These are phyloP conservation scores for Corvus hawaiiensis DNA, from an alignment of 2,113 vertebrate species.

Conservation along the genomic window DNA sequence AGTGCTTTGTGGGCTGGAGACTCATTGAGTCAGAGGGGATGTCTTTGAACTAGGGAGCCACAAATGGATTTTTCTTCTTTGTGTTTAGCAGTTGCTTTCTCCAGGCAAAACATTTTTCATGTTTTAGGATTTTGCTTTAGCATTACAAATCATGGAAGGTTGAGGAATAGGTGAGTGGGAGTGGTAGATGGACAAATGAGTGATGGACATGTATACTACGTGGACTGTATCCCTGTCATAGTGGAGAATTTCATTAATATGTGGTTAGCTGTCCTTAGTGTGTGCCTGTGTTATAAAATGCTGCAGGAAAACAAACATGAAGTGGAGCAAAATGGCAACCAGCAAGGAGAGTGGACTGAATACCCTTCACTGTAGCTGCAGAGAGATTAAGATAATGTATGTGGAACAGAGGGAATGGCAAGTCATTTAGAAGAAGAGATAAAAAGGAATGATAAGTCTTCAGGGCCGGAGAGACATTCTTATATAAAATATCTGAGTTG, in stretches of 20 bases:
- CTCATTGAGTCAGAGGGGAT: not conserved
- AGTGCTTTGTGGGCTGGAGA: not conserved
- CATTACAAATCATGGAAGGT: not conserved
- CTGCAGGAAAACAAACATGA: not conserved
- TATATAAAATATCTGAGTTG: not conserved
- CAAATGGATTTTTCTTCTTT: not conserved
- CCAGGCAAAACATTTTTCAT: not conserved
- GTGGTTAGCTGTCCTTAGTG: not conserved
- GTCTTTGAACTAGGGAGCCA: not conserved
- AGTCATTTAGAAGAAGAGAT: not conserved
- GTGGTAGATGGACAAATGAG: not conserved
- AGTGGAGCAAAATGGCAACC: not conserved
- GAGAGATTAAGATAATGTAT: not conserved
- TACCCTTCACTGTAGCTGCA: not conserved
- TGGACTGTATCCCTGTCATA: not conserved
- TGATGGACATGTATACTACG: fast-evolving
- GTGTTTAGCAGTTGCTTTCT: not conserved
- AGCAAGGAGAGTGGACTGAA: not conserved
- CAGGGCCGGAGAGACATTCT: not conserved
- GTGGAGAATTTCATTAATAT: not conserved
- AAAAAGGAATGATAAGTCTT: not conserved
- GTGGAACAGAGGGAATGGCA: not conserved
- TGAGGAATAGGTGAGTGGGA: not conserved
- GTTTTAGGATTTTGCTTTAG: not conserved
- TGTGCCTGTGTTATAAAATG: not conserved